Conservation (phyloP, 2,888 invertebrate genomes). For the Scaptodrosophila latifasciaeformis region DNA sequence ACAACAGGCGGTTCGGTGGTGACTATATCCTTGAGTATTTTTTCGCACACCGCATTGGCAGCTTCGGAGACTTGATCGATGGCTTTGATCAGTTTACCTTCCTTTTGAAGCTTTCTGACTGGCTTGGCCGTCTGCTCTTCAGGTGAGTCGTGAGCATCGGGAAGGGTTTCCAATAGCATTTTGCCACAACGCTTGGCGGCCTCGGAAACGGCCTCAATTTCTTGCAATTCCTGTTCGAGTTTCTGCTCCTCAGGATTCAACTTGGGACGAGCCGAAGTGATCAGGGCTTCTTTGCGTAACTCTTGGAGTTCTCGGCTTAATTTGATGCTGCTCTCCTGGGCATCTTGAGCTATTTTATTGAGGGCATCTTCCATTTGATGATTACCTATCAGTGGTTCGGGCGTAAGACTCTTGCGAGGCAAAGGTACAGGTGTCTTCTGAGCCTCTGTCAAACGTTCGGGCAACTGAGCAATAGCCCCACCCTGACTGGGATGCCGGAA, state of each 20-base stretch:
- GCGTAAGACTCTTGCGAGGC: constrained; percentile 76
- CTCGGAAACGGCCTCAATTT: constrained; percentile 76
- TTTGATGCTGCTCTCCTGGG: constrained; percentile 83
- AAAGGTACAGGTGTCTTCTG: constrained; percentile 78
- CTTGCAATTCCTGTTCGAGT: constrained; percentile 69
- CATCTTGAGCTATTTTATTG: constrained; percentile 84
- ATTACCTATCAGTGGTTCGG: constrained; percentile 73
- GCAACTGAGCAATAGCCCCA: constrained; percentile 73
- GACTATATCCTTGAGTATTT: constrained; percentile 72
- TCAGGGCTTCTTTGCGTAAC: constrained; percentile 74
- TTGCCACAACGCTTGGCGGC: constrained; percentile 76
- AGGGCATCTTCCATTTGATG: constrained; percentile 82
- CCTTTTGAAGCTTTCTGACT: constrained; percentile 64
- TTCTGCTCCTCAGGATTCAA: constrained; percentile 56
- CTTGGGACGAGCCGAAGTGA: constrained; percentile 64
- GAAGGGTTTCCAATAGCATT: constrained; percentile 74
- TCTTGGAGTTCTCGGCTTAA: constrained; percentile 81
- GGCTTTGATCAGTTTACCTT: constrained; percentile 71
- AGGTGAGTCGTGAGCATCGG: constrained; percentile 43
- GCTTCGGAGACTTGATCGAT: constrained; percentile 74
- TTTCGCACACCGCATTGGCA: constrained; percentile 72
- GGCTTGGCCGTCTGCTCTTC: constrained; percentile 20
- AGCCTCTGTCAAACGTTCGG: constrained; percentile 60
- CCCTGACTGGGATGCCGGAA: constrained; percentile 73
- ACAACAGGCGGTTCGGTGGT: constrained; percentile 70